phyloP scores from a whole-genome alignment of 1,140 invertebrate species.

The Bacillus rossius region DNA sequence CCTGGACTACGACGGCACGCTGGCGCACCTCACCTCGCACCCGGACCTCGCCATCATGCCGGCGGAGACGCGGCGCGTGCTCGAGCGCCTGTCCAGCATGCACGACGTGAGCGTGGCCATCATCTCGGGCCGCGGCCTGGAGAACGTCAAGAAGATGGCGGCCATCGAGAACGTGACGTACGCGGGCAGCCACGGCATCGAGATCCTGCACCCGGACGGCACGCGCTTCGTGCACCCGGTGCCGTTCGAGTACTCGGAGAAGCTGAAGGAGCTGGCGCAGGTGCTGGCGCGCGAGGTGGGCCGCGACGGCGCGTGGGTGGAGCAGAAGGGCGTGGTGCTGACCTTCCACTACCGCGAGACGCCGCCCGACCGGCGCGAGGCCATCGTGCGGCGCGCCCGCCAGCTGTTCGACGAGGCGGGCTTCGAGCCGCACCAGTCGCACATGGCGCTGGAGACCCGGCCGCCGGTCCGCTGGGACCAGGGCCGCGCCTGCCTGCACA shows the following conservation, averaged over 20 bases:
- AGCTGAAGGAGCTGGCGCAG: slow-evolving; percentile 30
- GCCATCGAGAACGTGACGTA: slow-evolving; percentile 25
- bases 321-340: slow-evolving; percentile 39
- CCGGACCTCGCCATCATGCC: slow-evolving; percentile 40
- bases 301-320: slow-evolving; percentile 41
- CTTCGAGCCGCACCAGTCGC: slow-evolving; percentile 34
- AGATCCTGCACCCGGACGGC: slow-evolving; percentile 40
- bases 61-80: slow-evolving; percentile 34
- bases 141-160: slow-evolving; percentile 38
- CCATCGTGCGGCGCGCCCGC: slow-evolving; percentile 30
- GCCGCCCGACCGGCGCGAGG: slow-evolving; percentile 18
- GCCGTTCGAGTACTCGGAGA: slow-evolving; percentile 37
- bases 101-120: slow-evolving; percentile 39
- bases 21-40: slow-evolving; percentile 40
- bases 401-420: slow-evolving; percentile 33
- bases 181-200: slow-evolving; percentile 41
- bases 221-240: slow-evolving; percentile 39
- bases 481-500: slow-evolving; percentile 40
- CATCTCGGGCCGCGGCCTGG: slow-evolving; percentile 39
- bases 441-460: slow-evolving; percentile 38
- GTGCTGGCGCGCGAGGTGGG: slow-evolving; percentile 34
- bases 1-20: slow-evolving; percentile 44
- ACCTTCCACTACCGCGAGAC: slow-evolving; percentile 43
- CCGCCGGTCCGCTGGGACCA: slow-evolving; percentile 42
- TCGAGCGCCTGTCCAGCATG: slow-evolving; percentile 34